Percentiles rank a stretch among this genome's conserved stretches.
Evolutionary conservation across 2,888 invertebrate genomes (phyloP).

Genomic region (Caenorhabditis sp.): DNA sequence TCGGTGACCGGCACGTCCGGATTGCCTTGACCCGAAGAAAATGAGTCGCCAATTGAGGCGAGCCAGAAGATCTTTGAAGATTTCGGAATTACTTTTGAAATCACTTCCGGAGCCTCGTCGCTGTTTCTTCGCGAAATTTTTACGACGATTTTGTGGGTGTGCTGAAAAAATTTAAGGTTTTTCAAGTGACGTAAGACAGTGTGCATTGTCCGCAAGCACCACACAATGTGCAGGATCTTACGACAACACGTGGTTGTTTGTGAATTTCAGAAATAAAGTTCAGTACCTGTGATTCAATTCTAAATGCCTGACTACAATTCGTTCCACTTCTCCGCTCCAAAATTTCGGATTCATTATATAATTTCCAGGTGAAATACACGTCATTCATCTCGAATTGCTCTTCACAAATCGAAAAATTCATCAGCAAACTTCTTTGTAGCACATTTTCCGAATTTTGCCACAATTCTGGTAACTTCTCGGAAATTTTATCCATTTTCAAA

Average conservation of each 20-base stretch:
- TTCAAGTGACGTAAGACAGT: not conserved
- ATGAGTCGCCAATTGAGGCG: constrained; percentile 75
- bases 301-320: not conserved
- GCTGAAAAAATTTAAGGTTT: not conserved
- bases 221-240: no score
- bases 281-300: not conserved
- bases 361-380: not conserved
- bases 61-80: constrained; percentile 66
- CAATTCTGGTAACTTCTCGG: constrained; percentile 12
- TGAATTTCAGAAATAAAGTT: not conserved
- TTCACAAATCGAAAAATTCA: constrained; percentile 17
- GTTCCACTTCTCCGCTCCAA: not conserved
- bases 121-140: not conserved
- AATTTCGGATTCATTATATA: not conserved
- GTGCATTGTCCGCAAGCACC: no score
- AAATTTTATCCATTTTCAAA: constrained; percentile 8
- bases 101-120: not conserved
- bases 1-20: constrained; percentile 58
- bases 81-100: not conserved
- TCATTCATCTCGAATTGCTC: not conserved
- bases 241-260: no score
- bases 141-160: not conserved
- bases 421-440: not conserved
- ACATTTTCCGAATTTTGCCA: constrained; percentile 11
- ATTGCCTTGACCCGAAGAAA: constrained; percentile 77